Base-by-base conservation (phyloP, 2,888 invertebrate species). In the Chirona hameri region DNA sequence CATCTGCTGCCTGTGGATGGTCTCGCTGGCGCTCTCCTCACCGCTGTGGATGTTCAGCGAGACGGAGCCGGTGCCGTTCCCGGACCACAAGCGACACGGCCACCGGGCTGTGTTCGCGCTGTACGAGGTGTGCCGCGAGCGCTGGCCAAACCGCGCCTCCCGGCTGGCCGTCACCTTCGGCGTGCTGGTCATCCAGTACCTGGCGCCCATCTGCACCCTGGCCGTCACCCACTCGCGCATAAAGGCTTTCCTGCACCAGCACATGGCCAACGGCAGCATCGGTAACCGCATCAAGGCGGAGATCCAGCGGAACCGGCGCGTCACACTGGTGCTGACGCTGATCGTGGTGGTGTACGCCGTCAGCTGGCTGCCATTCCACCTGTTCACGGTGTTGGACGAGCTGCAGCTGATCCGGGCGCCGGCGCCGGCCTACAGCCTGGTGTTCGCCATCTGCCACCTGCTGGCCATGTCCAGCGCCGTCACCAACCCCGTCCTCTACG, bases 401-500 rank as follows among this genome's bases (percentile, higher is more conserved):
- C 87, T 89, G 83, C 84, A 87, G 65, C 9, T 46, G 9, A 46
- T 76, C 46, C 24, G 9, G 10, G 76, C 10, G 10, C 9, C 21
- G 46, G 7, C 76, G 46, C 76, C 24, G 46, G 39, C 39, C 39
- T 84, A 86, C 83, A 84, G 85, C 14, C 85, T 88, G 55, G 86
- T 86, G 0, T 88, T 89, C 84, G 90, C 90, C 24, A 88, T 90
- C 79, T 91, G 91, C 84, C 91, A 91, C 85, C 86, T 91, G 85
- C 87, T 90, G 46, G 91, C 91, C 21, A 89, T 91, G 87, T 89
- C 89, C 39, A 91, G 91, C 1, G 90, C 91, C 0, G 89, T 90
- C 84, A 89, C 90, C 65, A 91, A 91, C 86, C 91, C 91, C 0
- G 89, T 91, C 55, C 88, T 91, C 48, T 91, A 91, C 86, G 91